Base-by-base conservation (phyloP, 2,888 invertebrate species). In the Orthosia incerta region DNA sequence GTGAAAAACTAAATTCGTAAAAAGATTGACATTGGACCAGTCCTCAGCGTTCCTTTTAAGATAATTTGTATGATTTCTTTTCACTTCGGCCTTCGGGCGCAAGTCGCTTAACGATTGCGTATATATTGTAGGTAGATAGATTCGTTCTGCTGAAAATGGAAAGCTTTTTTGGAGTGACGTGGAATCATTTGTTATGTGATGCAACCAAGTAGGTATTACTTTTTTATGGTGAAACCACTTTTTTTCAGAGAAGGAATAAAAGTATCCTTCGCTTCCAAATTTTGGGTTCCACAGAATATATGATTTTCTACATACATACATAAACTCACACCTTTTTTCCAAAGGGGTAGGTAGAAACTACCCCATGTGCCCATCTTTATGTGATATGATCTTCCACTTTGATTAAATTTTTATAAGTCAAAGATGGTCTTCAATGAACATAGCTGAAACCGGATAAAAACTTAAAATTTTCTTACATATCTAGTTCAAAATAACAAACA, bases 11-110 rank as follows among this genome's bases (percentile, higher is more conserved):
- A 86, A 87, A 87, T 89, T 89, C 85, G 84, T 84, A 82, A 88
- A 84, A 86, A 85, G 86, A 85, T 87, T 85, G 86, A 85, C 88
- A 89, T 88, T 86, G 85, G 84, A 76, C 80, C 85, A 81, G 82
- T 80, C 83, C 71, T 73, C 79, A 71, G 85, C 87, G 82, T 87
- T 85, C 86, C 89, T 90, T 90, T 91, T 89, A 90, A 89, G 85
- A 90, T 91, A 92, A 91, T 92, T 91, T 90, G 87, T 86, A 88
- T 89, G 89, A 91, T 91, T 91, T 88, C 88, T 90, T 90, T 89
- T 85, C 84, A 71, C 74, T 69, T 74, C 68, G 80, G 76, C 85
- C 77, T 78, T 81, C 69, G 67, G 70, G 75, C 83, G 80, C 75
- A 76, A 82, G 72, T 71, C 77, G 77, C 68, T 77, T 73, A 77